These are phyloP conservation scores for Lota lota DNA, from an alignment of 2,113 vertebrate genomes.

Conservation along the genomic window DNA sequence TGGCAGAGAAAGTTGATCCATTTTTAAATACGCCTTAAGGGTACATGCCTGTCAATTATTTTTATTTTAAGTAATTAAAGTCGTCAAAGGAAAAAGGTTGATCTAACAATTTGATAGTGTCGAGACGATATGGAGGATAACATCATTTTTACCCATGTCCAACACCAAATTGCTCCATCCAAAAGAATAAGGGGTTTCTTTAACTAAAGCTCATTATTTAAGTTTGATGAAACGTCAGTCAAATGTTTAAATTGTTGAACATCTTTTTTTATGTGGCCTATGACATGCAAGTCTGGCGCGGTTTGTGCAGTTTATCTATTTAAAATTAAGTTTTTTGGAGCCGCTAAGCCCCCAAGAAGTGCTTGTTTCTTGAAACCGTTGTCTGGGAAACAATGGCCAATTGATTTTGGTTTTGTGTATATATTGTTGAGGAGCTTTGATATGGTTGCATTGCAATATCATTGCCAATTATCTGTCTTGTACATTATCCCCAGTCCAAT, in stretches of 20 bases:
- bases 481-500: conserved; percentile 38
- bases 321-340: neutral
- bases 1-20: no score
- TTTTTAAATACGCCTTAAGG: no score
- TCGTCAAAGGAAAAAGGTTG: no score
- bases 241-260: neutral
- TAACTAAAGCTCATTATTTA: neutral
- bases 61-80: no score
- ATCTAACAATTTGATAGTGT: no score
- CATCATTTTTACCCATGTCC: neutral
- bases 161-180: neutral
- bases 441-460: conserved; percentile 58
- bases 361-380: conserved; percentile 21
- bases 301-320: neutral
- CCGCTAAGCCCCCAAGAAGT: conserved; percentile 31
- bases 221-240: neutral
- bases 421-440: conserved; percentile 48
- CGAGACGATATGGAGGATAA: neutral
- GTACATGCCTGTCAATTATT: no score
- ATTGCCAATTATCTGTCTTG: conserved; percentile 59
- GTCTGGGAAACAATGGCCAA: conserved; percentile 32
- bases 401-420: conserved; percentile 30
- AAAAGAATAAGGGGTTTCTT: neutral
- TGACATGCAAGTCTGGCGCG: neutral
- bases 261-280: neutral